Evolutionary conservation across 2,888 invertebrate species (phyloP), one percentile per base, ranked within the genome.

Genomic region (Abrostola triplasia): DNA sequence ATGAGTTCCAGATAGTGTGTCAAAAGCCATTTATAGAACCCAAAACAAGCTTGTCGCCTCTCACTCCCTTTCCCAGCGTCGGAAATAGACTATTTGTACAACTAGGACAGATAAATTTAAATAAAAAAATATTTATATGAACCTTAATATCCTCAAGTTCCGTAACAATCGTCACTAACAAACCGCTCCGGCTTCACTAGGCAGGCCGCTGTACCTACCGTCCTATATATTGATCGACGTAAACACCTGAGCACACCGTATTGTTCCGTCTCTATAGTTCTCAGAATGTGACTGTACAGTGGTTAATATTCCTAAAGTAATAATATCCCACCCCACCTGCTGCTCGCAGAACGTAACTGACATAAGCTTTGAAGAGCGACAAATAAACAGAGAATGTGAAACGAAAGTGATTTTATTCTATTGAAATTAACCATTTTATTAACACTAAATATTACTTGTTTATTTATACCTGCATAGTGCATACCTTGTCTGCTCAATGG

Each of bases 221-320:
- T 7, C 48, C 58, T 44, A 62, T 38, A 44, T 70, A 38, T 5
- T n/a, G 0, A 11, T 11, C 24, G 24, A 10, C 7, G 6, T 5
- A 24, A 42, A 38, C 73, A 72, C 35, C 56, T 73, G 73, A 50
- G 12, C 41, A 70, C 36, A 70, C n/a, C 54, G 7, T 44, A 42
- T 36, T 42, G 40, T 36, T 12, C 24, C 1, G 11, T 8, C 36
- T 41, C 24, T 47, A 41, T 41, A 47, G 24, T 13, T 47, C 8
- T 24, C 44, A 13, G 44, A 47, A 47, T 24, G 10, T 47, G 44
- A 13, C 13, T 47, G 44, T 47, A 7, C 41, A 6, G 13, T 13
- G 44, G 44, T 47, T 47, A 9, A 47, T 40, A 11, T 40, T 9
- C 4, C 9, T 13, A 24, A 44, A 44, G 44, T 44, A 13, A 13